These are phyloP conservation scores for Enteromius fasciolatus DNA, from an alignment of 2,797 vertebrate species.

Conservation along the genomic window DNA sequence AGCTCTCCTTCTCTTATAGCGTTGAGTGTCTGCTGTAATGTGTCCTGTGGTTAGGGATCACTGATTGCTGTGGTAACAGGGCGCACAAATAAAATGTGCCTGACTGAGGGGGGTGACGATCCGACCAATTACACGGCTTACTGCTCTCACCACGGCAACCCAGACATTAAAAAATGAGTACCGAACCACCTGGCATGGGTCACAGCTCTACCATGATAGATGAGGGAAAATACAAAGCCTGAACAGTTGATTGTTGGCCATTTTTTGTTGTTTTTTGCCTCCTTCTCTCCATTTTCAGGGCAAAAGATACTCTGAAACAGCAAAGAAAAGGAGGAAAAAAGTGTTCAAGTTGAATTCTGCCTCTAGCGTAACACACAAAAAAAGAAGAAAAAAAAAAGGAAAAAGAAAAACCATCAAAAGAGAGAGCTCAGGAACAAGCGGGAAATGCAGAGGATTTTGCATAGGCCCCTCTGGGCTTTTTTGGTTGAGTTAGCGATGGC, in stretches of 20 bases:
- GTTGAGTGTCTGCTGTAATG: slow-evolving; percentile 27
- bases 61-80: slow-evolving; percentile 47
- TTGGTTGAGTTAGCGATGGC: slow-evolving; percentile 45
- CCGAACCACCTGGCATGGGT: slow-evolving; percentile 45
- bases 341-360: slow-evolving; percentile 35
- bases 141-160: slow-evolving; percentile 45
- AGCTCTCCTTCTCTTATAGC: not conserved
- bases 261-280: slow-evolving; percentile 17
- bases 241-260: slow-evolving; percentile 20
- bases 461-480: slow-evolving; percentile 48
- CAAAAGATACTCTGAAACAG: slow-evolving; percentile 23
- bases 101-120: slow-evolving; percentile 37
- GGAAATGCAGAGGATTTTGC: slow-evolving; percentile 43
- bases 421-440: slow-evolving; percentile 40
- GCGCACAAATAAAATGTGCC: slow-evolving; percentile 40
- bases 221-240: slow-evolving; percentile 29
- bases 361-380: slow-evolving; percentile 17
- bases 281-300: slow-evolving; percentile 15
- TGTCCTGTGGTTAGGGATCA: slow-evolving; percentile 45
- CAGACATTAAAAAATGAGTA: slow-evolving; percentile 39
- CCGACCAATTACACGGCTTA: slow-evolving; percentile 51
- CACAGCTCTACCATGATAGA: slow-evolving; percentile 41
- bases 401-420: slow-evolving; percentile 45
- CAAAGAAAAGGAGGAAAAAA: slow-evolving; percentile 11
- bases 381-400: not conserved